These are phyloP conservation scores for Phragmatobia fuliginosa DNA, from an alignment of 2,888 invertebrate species.

Conservation along the genomic window DNA sequence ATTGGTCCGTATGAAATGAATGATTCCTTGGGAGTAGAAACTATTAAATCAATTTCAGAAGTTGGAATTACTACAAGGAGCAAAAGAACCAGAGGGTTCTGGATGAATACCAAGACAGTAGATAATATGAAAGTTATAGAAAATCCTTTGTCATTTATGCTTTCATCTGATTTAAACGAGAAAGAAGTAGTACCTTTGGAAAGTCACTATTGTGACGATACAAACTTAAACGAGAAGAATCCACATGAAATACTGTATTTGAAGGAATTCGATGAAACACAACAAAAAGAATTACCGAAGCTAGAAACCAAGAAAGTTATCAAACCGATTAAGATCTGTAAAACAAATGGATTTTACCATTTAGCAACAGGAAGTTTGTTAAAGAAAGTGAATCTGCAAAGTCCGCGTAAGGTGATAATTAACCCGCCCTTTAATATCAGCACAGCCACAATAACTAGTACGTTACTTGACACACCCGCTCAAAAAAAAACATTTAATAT, in stretches of 20 bases:
- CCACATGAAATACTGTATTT: constrained; percentile 19
- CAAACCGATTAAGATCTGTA: constrained; percentile 77
- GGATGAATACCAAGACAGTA: constrained; percentile 75
- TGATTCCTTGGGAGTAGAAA: constrained; percentile 76
- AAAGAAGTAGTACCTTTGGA: constrained; percentile 49
- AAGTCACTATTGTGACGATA: constrained; percentile 23
- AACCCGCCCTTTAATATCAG: constrained; percentile 15
- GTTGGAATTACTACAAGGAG: constrained; percentile 31
- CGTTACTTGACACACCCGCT: not conserved
- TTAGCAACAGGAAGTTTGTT: constrained; percentile 58
- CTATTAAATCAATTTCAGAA: constrained; percentile 61
- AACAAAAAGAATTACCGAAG: constrained; percentile 19
- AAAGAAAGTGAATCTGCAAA: constrained; percentile 40
- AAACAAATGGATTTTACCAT: constrained; percentile 71
- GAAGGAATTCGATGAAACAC: constrained; percentile 19
- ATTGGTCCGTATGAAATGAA: constrained; percentile 78
- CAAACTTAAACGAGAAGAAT: constrained; percentile 16
- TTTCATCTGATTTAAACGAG: constrained; percentile 38
- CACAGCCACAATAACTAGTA: not conserved
- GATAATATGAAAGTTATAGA: constrained; percentile 76
- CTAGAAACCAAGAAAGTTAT: constrained; percentile 39
- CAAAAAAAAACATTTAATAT: not conserved
- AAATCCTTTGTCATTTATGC: constrained; percentile 74
- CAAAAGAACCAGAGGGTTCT: constrained; percentile 72
- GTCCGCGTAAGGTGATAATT: constrained; percentile 22